Percentiles rank a stretch among this genome's conserved stretches.
Conservation (phyloP, 1,140 invertebrate genomes). For the Drosophila setifemur region DNA sequence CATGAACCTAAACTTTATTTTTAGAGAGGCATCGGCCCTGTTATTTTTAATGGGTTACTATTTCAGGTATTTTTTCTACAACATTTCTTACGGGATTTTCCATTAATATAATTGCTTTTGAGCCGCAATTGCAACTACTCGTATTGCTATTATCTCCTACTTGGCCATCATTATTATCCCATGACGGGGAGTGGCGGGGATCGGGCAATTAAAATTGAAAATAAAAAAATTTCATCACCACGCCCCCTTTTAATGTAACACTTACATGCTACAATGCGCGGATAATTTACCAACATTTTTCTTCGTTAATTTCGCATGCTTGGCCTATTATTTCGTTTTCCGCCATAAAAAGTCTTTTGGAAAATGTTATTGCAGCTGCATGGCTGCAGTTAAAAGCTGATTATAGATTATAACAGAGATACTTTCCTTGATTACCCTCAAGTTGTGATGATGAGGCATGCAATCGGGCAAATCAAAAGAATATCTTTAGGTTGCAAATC, state of each 20-base stretch:
- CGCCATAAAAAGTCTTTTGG: not conserved
- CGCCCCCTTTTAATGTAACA: conserved; percentile 50
- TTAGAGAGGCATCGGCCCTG: not conserved
- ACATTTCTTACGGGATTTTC: conserved; percentile 20
- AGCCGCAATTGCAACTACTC: conserved; percentile 5
- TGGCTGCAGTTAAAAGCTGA: not conserved
- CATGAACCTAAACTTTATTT: conserved; percentile 5
- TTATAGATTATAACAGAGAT: conserved; percentile 20
- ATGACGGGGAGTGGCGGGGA: conserved; percentile 10
- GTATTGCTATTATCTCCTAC: conserved; percentile 14
- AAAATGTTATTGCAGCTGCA: not conserved
- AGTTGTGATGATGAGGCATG: conserved; percentile 23
- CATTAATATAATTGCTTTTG: conserved; percentile 48
- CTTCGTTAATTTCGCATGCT: conserved; percentile 24
- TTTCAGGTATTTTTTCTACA: conserved; percentile 9
- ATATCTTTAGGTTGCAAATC: not conserved
- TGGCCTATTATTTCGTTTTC: conserved; percentile 7
- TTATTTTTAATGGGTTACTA: conserved; percentile 15
- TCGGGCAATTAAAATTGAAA: conserved; percentile 34
- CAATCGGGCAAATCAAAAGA: conserved; percentile 21
- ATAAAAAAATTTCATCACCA: too few species aligned
- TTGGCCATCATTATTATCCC: conserved; percentile 31
- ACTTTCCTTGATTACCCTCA: conserved; percentile 15
- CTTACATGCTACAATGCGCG: conserved; percentile 62
- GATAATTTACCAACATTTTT: conserved; percentile 50